Evolutionary conservation across 2,113 vertebrate genomes (phyloP), one percentile per base, ranked within the genome.

Genomic region (Cardinalis cardinalis): DNA sequence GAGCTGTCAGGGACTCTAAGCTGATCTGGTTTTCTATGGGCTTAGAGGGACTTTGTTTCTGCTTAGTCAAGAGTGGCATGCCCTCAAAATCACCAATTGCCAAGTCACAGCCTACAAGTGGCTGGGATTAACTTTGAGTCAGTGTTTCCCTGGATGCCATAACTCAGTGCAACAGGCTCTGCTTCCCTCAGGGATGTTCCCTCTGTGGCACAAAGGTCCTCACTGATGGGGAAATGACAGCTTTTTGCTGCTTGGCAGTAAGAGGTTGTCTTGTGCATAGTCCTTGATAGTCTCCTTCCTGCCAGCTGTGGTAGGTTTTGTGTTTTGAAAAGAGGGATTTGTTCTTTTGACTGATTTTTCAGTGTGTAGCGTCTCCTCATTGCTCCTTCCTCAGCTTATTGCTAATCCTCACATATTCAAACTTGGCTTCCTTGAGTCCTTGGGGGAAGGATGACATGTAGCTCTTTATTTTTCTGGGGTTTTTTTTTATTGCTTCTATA

Each of bases 261-360:
- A 40, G 38, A 87, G 24, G 65, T 43, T 84, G 52, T 36, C 44
- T 74, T 41, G 29, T 87, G 51, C 5, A 1, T 15, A 65, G 63
- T 41, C 34, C 68, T 85, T 1, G 2, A 60, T 9, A 85, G 38
- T 41, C 21, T 85, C 7, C n/a, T 70, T 87, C 46, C 72, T 91
- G 75, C 59, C 78, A 83, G 31, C 14, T 69, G 28, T 66, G 46
- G 20, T 51, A 58, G 68, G 18, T 38, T 82, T 92, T 89, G 46
- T 82, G 34, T 61, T 89, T 94, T 72, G 1, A 3, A 82, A 90
- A 90, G 73, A 34, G 20, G 46, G 70, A 87, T 95, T 92, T 94
- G 63, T 89, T 93, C 77, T 65, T 84, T 38, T 94, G 84, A 75
- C 69, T 71, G 71, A 63, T 69, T 82, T 71, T 89, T 87, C 68